Conservation (phyloP, 2,113 vertebrate species). For the Pristiophorus japonicus region DNA sequence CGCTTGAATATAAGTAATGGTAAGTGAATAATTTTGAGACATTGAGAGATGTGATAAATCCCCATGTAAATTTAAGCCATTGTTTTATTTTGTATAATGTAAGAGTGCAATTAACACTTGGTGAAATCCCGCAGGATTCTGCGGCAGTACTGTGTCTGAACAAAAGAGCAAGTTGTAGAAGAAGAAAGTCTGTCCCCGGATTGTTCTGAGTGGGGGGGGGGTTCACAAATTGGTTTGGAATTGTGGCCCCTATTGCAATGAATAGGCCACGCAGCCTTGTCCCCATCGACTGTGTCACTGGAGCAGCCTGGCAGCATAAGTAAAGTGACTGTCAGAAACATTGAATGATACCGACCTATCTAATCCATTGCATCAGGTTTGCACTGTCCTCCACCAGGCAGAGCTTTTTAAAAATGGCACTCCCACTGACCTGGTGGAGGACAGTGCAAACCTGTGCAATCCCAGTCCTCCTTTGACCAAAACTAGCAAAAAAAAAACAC, state of each 20-base stretch:
- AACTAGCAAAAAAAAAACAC: no score
- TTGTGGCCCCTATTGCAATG: not conserved
- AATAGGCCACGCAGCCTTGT: not conserved
- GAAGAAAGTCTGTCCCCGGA: not conserved
- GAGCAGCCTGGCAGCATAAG: no score
- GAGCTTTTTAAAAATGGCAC: no score
- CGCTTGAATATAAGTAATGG: not conserved
- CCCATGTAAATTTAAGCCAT: not conserved
- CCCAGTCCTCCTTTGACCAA: no score
- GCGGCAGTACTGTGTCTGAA: not conserved
- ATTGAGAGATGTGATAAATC: not conserved
- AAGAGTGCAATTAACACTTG: not conserved
- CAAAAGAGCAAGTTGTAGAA: not conserved
- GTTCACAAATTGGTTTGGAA: not conserved
- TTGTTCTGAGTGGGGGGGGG: not conserved
- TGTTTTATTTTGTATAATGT: not conserved
- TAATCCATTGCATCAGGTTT: no score
- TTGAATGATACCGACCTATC: no score
- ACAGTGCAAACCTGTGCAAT: no score
- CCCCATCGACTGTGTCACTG: not conserved
- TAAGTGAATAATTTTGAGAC: not conserved
- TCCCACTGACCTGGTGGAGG: no score
- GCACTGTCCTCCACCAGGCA: no score
- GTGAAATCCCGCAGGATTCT: not conserved
- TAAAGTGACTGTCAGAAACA: no score